Base-by-base conservation (phyloP, 2,888 invertebrate genomes). In the Sesia apiformis region DNA sequence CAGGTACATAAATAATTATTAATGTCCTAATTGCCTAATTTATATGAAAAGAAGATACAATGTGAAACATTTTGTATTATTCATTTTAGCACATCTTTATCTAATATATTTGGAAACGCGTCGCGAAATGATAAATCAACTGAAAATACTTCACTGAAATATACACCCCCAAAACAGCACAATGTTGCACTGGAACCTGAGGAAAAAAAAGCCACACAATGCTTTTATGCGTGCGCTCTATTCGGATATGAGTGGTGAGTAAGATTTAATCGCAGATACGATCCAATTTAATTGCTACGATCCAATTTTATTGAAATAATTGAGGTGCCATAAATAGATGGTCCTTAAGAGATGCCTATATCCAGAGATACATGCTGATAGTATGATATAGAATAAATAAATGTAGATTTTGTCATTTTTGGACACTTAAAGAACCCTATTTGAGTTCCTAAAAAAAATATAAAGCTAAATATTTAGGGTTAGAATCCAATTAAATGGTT, bases 191-290 rank as follows among this genome's bases (percentile, higher is more conserved):
- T 61, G 41, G 73, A 69, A 60, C 52, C 64, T 38, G 74, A 78
- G 54, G 74, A 76, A 57, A 51, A 61, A 8, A 81, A 77, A 64
- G 59, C 71, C 8, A 72, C 78, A 52, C 69, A 80, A 60, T 83
- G 81, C 63, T 57, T 86, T 38, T 81, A 78, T 72, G 85, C 84
- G 6, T 78, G 79, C 67, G 76, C 76, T 40, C 61, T 86, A 52
- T 66, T 71, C 61, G 84, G 75, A 52, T 84, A 84, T 75, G 79
- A 84, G 65, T 89, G 87, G 88, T 88, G 67, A 69, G 64, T 62
- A 56, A 41, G n/a, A 52, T 23, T 23, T 23, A 23, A 2, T 23
- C 23, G 23, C 2, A 23, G 23, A 23, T 23, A 23, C 23, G 23
- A 23, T 23, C 23, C 23, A 23, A 23, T 23, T 23, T 23, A 1